These are phyloP conservation scores for Zosterops hypoxanthus DNA, from an alignment of 2,113 vertebrate genomes.

Conservation along the genomic window DNA sequence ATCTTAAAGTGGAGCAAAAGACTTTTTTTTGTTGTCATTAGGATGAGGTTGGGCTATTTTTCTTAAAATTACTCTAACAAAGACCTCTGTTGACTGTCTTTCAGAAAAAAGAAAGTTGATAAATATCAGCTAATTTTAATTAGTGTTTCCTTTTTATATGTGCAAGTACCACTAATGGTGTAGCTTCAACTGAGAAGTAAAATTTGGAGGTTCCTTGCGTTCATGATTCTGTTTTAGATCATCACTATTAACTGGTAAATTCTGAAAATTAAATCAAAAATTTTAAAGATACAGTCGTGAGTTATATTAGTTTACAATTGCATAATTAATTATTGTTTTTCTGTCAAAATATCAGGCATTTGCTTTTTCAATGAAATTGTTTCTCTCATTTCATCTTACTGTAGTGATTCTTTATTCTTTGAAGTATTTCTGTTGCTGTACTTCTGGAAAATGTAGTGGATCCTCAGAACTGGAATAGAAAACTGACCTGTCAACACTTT, in stretches of 20 bases:
- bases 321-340: background rate
- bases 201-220: background rate
- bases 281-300: background rate
- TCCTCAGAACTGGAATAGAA: background rate
- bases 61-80: background rate
- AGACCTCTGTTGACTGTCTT: background rate
- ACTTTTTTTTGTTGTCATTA: background rate
- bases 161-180: fast-evolving
- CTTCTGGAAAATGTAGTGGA: background rate
- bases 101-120: background rate
- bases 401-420: background rate
- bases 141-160: background rate
- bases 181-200: background rate
- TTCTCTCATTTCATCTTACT: background rate
- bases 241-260: background rate
- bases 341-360: background rate
- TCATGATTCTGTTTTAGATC: background rate
- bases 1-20: background rate
- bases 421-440: background rate
- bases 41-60: background rate
- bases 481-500: background rate
- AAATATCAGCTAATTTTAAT: background rate
- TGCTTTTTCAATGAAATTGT: background rate
- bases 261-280: background rate
- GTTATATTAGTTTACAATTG: background rate